Base-by-base conservation (phyloP, 2,888 invertebrate genomes). In the Caenorhabditis sp. region DNA sequence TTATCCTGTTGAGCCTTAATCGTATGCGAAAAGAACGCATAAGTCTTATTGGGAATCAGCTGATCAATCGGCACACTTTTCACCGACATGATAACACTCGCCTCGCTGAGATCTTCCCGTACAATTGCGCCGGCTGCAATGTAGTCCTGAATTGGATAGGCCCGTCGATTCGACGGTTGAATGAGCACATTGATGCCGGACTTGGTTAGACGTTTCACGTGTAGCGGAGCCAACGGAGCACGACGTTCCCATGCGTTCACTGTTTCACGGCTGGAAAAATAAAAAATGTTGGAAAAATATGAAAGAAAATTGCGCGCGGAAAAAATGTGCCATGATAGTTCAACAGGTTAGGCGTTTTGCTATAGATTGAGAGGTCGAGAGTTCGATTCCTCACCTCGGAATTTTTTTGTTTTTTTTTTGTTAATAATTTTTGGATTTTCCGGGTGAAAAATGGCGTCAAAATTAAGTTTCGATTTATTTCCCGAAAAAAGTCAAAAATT, bases 1-100 rank as follows among this genome's bases (percentile, higher is more conserved):
- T 99, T 99, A 51, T 93, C 93, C 87, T 96, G 95, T 89, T 99
- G 99, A 0, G 97, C 99, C 89, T 99, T 99, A 84, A 99, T 99
- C 0, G 97, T 99, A 88, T 99, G 99, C 0, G 97, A 97, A 89
- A 99, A 99, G 89, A 99, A 94, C 85, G 95, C 96, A 88, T 97
- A 99, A 0, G 99, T 97, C 89, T 96, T 97, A 87, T 96, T 93
- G 0, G 97, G 95, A 73, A 97, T 92, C 12, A 99, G 91, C 51
- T 93, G 92, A 86, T 96, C 95, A 10, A 95, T 92, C 85, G 77
- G 90, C 12, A 88, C 88, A 66, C 58, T 51, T 0, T 99, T 99
- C 4, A 99, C 99, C 0, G 99, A 97, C 86, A 99, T 95, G 83
- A 99, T 95, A 0, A 99, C 93, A 53, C 92, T 93, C 0, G 99